Percentiles rank a stretch among this genome's conserved stretches.
Evolutionary conservation across 2,888 invertebrate genomes (phyloP).

Genomic region (Chironomus riparius): DNA sequence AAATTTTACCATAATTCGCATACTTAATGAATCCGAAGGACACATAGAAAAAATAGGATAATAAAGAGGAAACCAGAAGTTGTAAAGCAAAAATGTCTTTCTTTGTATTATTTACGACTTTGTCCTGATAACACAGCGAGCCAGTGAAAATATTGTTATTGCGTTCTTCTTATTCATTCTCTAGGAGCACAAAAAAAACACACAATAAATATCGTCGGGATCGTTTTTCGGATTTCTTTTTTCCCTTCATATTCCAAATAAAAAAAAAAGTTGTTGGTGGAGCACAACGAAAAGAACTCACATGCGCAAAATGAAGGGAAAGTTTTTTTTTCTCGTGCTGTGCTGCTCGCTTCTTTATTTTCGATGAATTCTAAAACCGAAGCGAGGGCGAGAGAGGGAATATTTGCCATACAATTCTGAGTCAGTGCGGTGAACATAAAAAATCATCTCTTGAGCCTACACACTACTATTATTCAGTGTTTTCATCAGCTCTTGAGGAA

Average conservation of each 20-base stretch:
- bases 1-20: no score
- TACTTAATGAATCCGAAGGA: no score
- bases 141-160: neutral
- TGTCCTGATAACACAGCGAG: slow-evolving; percentile 15
- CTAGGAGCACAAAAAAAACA: neutral
- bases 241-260: no score
- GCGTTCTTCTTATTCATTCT: neutral
- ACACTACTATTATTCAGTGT: neutral
- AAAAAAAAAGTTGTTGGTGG: neutral
- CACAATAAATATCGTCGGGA: slow-evolving; percentile 23
- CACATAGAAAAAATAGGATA: no score
- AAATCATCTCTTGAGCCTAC: slow-evolving; percentile 12
- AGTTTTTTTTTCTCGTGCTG: neutral
- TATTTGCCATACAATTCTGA: neutral
- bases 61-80: neutral
- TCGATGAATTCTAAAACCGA: neutral
- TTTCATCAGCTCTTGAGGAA: neutral
- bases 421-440: slow-evolving; percentile 24
- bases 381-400: slow-evolving; percentile 2
- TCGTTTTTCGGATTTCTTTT: slow-evolving; percentile 5
- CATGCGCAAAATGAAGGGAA: slow-evolving; percentile 17
- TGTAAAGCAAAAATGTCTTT: slow-evolving; percentile 6
- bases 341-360: neutral
- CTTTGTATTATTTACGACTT: slow-evolving; percentile 14
- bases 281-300: slow-evolving; percentile 17